phyloP scores from a whole-genome alignment of 2,113 vertebrate genomes.

The Hemicordylus capensis region DNA sequence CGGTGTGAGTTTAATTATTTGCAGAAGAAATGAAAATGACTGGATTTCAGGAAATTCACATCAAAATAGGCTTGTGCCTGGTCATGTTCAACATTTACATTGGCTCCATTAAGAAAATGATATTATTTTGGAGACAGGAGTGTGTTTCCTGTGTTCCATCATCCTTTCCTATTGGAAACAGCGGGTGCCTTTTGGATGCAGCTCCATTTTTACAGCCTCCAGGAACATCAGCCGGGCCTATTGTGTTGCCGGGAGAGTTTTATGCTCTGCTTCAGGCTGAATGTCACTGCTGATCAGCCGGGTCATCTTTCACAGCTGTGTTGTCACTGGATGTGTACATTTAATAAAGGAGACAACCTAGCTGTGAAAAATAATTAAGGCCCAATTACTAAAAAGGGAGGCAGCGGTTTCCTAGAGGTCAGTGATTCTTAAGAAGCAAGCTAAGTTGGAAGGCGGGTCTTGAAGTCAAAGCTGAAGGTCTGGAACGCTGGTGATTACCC shows the following conservation, averaged over 20 bases:
- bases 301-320: slow-evolving; percentile 45
- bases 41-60: slow-evolving; percentile 51
- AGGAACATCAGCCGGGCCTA: neutral
- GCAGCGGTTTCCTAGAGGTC: slow-evolving; percentile 61
- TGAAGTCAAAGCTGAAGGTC: neutral
- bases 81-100: neutral
- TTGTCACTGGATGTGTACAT: slow-evolving; percentile 25
- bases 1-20: neutral
- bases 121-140: accelerated
- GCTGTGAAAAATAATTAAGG: slow-evolving; percentile 53
- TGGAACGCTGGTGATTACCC: neutral
- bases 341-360: slow-evolving; percentile 52
- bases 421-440: slow-evolving; percentile 29
- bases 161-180: neutral
- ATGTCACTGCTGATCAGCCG: slow-evolving; percentile 29
- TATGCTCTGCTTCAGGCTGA: slow-evolving; percentile 15
- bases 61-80: slow-evolving; percentile 37
- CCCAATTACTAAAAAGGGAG: slow-evolving; percentile 36
- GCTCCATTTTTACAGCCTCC: slow-evolving; percentile 1
- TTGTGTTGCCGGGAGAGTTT: neutral
- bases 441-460: neutral
- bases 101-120: neutral
- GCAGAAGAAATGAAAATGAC: neutral
- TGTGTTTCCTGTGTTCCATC: neutral
- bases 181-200: slow-evolving; percentile 9